These are phyloP conservation scores for Corythucha ciliata DNA, from an alignment of 2,888 invertebrate species.

Conservation along the genomic window DNA sequence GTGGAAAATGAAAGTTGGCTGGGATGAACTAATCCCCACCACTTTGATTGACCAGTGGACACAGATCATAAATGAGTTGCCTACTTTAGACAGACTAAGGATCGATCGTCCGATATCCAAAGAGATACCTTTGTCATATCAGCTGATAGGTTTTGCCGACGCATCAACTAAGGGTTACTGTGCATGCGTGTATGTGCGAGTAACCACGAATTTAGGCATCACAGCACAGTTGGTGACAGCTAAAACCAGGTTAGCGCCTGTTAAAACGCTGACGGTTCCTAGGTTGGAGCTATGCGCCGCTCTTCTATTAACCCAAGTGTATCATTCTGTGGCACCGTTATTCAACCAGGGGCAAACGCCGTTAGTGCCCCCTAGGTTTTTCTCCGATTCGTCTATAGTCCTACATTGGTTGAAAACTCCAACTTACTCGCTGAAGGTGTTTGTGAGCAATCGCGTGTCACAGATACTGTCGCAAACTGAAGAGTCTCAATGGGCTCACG, in stretches of 20 bases:
- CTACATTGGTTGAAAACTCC: conserved; percentile 16
- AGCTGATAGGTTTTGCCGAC: too few species aligned
- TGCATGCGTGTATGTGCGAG: conserved; percentile 27
- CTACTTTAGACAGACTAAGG: too few species aligned
- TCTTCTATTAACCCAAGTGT: conserved; percentile 16
- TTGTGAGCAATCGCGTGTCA: conserved; percentile 16
- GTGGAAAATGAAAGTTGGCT: neutral
- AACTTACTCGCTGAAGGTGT: conserved; percentile 10
- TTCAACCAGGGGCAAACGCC: neutral
- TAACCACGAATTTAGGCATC: neutral
- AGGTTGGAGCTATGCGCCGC: conserved; percentile 26
- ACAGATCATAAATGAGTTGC: too few species aligned
- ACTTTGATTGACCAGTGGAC: too few species aligned
- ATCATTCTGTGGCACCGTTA: neutral
- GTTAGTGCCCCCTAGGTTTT: neutral
- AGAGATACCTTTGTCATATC: too few species aligned
- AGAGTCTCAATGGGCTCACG: conserved; percentile 10
- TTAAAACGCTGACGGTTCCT: conserved; percentile 22
- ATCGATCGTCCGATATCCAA: too few species aligned
- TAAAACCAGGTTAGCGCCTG: conserved; percentile 23
- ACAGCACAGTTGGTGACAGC: conserved; percentile 16
- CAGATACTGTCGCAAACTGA: neutral
- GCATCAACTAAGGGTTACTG: too few species aligned
- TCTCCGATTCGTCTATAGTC: conserved; percentile 18
- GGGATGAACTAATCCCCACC: too few species aligned